These are phyloP conservation scores for Phocoena phocoena DNA, from an alignment of 2,113 vertebrate genomes.

Conservation along the genomic window DNA sequence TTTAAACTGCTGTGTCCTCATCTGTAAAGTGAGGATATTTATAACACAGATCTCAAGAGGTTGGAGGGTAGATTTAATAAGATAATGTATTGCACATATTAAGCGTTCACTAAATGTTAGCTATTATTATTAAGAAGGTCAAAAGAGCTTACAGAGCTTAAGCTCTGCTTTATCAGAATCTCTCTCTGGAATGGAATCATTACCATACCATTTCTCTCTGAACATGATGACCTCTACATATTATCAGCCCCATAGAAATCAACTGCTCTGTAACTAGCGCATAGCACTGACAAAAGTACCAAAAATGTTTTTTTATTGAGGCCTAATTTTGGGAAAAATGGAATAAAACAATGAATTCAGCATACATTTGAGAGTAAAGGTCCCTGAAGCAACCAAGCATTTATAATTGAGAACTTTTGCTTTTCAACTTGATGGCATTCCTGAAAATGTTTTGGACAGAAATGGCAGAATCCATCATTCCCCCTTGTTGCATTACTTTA, in stretches of 20 bases:
- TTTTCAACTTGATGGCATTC: not conserved
- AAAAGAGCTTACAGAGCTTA: not conserved
- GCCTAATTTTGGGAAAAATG: not conserved
- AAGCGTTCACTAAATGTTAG: constrained; percentile 52
- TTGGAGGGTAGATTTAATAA: constrained; percentile 30
- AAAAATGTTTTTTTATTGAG: not conserved
- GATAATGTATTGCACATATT: constrained; percentile 55
- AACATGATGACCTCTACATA: not conserved
- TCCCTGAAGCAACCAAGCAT: not conserved
- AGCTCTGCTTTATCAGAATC: not conserved
- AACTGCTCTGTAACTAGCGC: not conserved
- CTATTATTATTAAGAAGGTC: constrained; percentile 42
- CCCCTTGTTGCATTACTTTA: not conserved
- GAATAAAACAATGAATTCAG: not conserved
- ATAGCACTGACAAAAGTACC: not conserved
- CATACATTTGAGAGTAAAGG: not conserved
- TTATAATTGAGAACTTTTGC: not conserved
- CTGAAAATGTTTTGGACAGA: not conserved
- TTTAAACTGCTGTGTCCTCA: constrained; percentile 28
- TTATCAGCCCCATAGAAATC: not conserved
- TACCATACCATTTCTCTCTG: not conserved
- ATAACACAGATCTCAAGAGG: not conserved
- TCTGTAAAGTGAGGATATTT: not conserved
- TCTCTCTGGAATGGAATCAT: not conserved
- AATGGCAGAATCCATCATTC: not conserved